Base-by-base conservation (phyloP, 1,140 invertebrate genomes). In the Calliopsis andreniformis region DNA sequence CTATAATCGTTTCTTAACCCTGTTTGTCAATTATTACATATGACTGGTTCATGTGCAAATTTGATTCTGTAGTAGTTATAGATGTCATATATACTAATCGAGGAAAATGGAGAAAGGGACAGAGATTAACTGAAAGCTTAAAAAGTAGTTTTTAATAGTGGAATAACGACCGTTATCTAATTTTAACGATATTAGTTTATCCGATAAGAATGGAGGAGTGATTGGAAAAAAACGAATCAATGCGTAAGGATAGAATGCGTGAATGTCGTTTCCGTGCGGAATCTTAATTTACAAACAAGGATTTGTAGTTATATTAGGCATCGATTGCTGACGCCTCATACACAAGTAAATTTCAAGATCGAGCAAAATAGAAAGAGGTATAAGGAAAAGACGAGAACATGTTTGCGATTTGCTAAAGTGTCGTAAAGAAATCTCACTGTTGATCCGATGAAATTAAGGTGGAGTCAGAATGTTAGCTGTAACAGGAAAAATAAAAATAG, bases 91-190 rank as follows among this genome's bases (percentile, higher is more conserved):
- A 45, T 43, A 55, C 28, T 28, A 43, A 70, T 18, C 39, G 18
- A 25, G 51, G 49, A 12, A 47, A 53, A 73, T 12, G 25, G 62
- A 64, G 66, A 28, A 71, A 73, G 23, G 20, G 55, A 51, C 20
- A 43, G 51, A 53, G 51, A 69, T 10, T 23, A 56, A 42, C 28
- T 16, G 45, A 69, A 71, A 77, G 53, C 64, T 70, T 49, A 49
- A 64, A 51, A 51, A 47, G 25, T 64, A 71, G 71, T 64, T 63
- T n/a, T 85, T 73, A 75, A 76, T 75, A 76, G 70, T 69, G 58
- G 66, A 83, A 70, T 85, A 81, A 83, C 56, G 68, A 56, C 82
- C 83, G 83, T 85, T 85, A 76, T 79, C 79, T 85, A 85, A 84
- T 85, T 85, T 79, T 85, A 85, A 76, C 79, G 62, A 76, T 72